phyloP scores from a whole-genome alignment of 2,888 invertebrate species.

The Papilio protenor region DNA sequence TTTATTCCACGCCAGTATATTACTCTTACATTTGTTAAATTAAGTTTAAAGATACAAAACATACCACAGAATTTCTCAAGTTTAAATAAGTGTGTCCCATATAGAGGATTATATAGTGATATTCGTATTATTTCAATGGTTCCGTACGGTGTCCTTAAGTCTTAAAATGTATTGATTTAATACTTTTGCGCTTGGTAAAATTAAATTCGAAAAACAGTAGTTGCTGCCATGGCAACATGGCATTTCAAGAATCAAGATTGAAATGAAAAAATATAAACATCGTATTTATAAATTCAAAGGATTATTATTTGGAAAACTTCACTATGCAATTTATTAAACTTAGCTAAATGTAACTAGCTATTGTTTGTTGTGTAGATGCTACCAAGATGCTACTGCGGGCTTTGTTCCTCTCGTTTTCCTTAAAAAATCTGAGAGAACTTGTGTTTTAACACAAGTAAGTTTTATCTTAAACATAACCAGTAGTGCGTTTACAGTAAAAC shows the following conservation, averaged over 20 bases:
- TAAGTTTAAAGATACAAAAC: not conserved
- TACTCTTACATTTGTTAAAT: not conserved
- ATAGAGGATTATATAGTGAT: not conserved
- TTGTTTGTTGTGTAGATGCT: not conserved
- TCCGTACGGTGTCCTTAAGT: not conserved
- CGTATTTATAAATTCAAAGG: not conserved
- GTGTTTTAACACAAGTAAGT: not conserved
- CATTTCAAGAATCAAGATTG: not conserved
- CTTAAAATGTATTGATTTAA: slow-evolving; percentile 3
- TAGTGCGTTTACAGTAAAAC: not conserved
- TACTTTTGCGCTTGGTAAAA: not conserved
- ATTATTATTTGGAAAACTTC: not conserved
- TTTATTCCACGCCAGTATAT: not conserved
- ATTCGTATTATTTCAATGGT: not conserved
- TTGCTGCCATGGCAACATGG: slow-evolving; percentile 8
- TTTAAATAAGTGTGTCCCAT: not conserved
- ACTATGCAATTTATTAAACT: not conserved
- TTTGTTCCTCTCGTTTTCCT: not conserved
- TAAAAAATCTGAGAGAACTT: not conserved
- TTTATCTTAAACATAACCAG: not conserved
- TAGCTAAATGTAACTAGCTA: not conserved
- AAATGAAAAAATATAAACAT: not conserved
- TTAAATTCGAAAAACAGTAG: not conserved
- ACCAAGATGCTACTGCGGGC: not conserved
- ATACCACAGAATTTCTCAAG: not conserved